Conservation (phyloP, 1,140 invertebrate species). For the Cyclina sinensis region DNA sequence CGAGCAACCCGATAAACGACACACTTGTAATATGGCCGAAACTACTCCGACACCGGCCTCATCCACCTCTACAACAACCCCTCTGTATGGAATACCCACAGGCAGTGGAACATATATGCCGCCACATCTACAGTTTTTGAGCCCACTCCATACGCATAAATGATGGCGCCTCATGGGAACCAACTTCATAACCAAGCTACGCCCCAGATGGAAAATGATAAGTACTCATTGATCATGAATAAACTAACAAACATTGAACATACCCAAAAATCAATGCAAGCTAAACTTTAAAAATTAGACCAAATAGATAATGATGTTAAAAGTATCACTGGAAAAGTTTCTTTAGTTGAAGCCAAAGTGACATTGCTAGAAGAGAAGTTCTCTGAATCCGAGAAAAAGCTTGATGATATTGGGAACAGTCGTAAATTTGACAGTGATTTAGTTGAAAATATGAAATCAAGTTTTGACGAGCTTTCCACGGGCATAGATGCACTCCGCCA, state of each 20-base stretch:
- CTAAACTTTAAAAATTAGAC: too few relatives aligned
- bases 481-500: neutral
- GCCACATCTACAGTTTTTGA: constrained; percentile 11
- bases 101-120: neutral
- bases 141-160: neutral
- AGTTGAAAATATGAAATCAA: neutral
- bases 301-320: constrained; percentile 30
- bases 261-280: constrained; percentile 2
- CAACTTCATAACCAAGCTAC: neutral
- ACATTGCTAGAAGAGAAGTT: neutral
- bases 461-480: neutral
- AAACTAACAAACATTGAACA: constrained; percentile 1
- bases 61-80: neutral
- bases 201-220: neutral
- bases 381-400: constrained; percentile 1
- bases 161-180: neutral
- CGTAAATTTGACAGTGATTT: constrained; percentile 20
- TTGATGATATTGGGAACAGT: neutral
- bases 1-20: neutral
- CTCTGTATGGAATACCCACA: neutral
- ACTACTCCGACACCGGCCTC: neutral
- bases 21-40: neutral
- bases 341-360: constrained; percentile 21
- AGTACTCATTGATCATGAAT: neutral
- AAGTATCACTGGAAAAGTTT: neutral